phyloP scores from a whole-genome alignment of 2,888 invertebrate genomes.

The Acheta domesticus region DNA sequence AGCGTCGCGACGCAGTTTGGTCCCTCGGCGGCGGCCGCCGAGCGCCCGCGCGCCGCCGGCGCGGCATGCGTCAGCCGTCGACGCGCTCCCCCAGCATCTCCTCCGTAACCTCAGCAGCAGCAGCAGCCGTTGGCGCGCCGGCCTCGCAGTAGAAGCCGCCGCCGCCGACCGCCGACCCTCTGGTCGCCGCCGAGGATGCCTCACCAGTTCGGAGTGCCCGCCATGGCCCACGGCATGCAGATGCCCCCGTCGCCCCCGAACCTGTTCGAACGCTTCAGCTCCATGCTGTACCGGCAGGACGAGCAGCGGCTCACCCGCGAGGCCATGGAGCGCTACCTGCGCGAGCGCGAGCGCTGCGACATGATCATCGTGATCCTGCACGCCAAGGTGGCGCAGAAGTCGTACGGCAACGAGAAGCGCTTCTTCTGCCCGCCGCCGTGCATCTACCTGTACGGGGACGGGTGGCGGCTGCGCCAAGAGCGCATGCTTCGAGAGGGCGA shows the following conservation, averaged over 20 bases:
- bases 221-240: slow-evolving; percentile 69
- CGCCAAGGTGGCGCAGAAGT: slow-evolving; percentile 99
- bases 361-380: slow-evolving; percentile 96
- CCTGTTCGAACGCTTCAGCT: slow-evolving; percentile 60
- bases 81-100: neutral
- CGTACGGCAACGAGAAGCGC: slow-evolving; percentile 98
- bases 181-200: slow-evolving; percentile 57
- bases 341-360: slow-evolving; percentile 89
- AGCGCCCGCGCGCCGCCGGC: neutral
- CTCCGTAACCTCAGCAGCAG: neutral
- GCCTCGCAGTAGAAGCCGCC: neutral
- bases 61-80: neutral
- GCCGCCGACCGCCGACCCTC: neutral
- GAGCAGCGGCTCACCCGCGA: slow-evolving; percentile 83
- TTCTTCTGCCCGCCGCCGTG: slow-evolving; percentile 99
- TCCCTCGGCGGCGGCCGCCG: neutral
- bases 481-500: slow-evolving; percentile 89
- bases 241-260: slow-evolving; percentile 74
- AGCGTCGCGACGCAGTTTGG: no score
- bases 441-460: slow-evolving; percentile 96
- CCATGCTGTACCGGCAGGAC: slow-evolving; percentile 59
- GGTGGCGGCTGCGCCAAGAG: slow-evolving; percentile 93
- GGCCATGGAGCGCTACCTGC: slow-evolving; percentile 94
- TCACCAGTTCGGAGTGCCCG: slow-evolving; percentile 75
- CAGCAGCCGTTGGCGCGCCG: neutral